These are phyloP conservation scores for Latrodectus geometricus DNA, from an alignment of 1,140 invertebrate genomes.

Conservation along the genomic window DNA sequence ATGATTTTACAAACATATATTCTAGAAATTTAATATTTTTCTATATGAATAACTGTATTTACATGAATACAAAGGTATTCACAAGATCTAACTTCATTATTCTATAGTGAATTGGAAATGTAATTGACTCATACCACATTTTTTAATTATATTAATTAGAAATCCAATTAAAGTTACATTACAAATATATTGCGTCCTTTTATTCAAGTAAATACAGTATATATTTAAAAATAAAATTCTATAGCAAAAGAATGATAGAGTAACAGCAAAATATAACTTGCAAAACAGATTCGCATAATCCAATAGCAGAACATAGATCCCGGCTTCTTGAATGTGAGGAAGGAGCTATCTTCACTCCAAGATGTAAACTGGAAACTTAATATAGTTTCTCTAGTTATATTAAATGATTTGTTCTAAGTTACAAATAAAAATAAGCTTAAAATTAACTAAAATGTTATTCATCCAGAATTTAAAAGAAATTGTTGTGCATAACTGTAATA, in stretches of 20 bases:
- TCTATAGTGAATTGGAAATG: too few relatives aligned
- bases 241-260: constrained; percentile 15
- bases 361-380: constrained; percentile 53
- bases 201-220: neutral
- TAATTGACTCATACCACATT: too few relatives aligned
- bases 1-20: too few relatives aligned
- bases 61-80: too few relatives aligned
- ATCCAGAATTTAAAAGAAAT: too few relatives aligned
- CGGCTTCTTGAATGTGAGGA: constrained; percentile 40
- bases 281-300: constrained; percentile 50
- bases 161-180: neutral
- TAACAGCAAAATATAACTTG: constrained; percentile 60
- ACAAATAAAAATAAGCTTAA: too few relatives aligned
- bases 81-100: too few relatives aligned
- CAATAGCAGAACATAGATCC: constrained; percentile 23
- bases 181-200: neutral
- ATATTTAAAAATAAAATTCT: neutral
- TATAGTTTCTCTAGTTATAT: constrained; percentile 20
- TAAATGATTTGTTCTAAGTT: too few relatives aligned
- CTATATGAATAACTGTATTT: too few relatives aligned
- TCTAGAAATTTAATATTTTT: too few relatives aligned
- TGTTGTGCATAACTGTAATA: too few relatives aligned
- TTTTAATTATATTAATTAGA: neutral
- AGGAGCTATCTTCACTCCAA: constrained; percentile 34
- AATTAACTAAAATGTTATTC: too few relatives aligned